Base-by-base conservation (phyloP, 2,888 invertebrate species). In the Unio delphinus region DNA sequence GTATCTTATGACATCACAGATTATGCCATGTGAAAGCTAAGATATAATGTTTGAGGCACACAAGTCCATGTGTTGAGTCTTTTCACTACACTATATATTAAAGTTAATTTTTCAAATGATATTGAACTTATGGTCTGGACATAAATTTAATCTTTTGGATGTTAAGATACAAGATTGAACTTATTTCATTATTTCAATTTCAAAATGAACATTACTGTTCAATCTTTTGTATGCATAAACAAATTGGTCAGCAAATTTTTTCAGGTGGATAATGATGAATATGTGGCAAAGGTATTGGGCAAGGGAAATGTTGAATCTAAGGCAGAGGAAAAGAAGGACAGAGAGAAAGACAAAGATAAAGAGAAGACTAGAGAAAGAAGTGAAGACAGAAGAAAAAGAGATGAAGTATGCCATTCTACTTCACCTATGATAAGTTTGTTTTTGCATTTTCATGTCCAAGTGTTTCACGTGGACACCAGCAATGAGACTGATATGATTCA, bases 221-320 rank as follows among this genome's bases (percentile, higher is more conserved):
- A 23, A 65, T 65, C 20, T 3, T 56, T n/a, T n/a, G 7, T 17
- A n/a, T 20, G 18, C 15, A 55, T 56, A 65, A 23, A 67, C 57
- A 57, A 20, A 23, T 23, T 54, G 34, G 23, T 45, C 20, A 55
- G n/a, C 28, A 23, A 55, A n/a, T 23, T 28, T 67, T 66, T 80
- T 8, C 72, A 90, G 88, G 87, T 89, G 61, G 86, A 91, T 75
- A 90, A 90, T 76, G 87, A 87, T 68, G 89, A 89, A 61, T 89
- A 89, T 75, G 90, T 91, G 8, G 80, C 86, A 70, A 87, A 86
- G 78, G 87, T 91, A 34, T 79, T 90, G 17, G 87, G 84, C 64
- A 83, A 85, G 77, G 80, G 78, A 26, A 70, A 71, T 56, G 78
- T 70, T 56, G 61, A 70, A 26, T 72, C 73, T 58, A 80, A 79